Evolutionary conservation across 1,140 invertebrate species (phyloP).

Genomic region (Holotrichia oblita): DNA sequence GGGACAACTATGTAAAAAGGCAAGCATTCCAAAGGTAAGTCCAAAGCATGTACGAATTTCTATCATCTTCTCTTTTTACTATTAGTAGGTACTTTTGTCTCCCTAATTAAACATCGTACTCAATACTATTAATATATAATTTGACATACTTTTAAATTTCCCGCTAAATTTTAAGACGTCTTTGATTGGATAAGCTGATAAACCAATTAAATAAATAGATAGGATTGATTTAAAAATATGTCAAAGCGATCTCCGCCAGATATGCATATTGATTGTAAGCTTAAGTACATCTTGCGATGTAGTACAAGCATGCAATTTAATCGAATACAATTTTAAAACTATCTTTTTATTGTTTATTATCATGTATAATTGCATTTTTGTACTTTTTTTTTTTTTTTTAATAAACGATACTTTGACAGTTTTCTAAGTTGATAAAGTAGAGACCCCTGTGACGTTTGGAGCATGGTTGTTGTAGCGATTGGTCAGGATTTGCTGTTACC

Average conservation of each 20-base stretch:
- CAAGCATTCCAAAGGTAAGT: conserved; percentile 91
- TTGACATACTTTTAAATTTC: conserved; percentile 1
- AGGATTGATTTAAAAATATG: neutral
- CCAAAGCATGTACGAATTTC: neutral
- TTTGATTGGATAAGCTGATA: no score
- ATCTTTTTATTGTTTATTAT: no score
- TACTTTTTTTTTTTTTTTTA: neutral
- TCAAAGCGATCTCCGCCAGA: neutral
- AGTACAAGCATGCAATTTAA: conserved; percentile 10
- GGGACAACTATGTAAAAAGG: conserved; percentile 95
- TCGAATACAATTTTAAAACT: no score
- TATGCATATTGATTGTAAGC: neutral
- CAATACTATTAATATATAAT: neutral
- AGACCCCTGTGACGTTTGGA: conserved; percentile 56
- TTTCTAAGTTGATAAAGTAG: conserved; percentile 41
- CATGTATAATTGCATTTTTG: conserved; percentile 36
- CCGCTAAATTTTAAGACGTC: neutral
- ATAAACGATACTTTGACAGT: neutral
- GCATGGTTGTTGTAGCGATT: conserved; percentile 60
- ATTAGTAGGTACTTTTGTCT: neutral
- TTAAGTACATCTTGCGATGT: neutral
- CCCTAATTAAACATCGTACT: neutral
- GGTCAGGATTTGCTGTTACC: conserved; percentile 57
- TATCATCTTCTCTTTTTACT: neutral
- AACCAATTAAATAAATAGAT: no score